Evolutionary conservation across 2,888 invertebrate genomes (phyloP), one percentile per base, ranked within the genome.

Genomic region (Acleris literana): DNA sequence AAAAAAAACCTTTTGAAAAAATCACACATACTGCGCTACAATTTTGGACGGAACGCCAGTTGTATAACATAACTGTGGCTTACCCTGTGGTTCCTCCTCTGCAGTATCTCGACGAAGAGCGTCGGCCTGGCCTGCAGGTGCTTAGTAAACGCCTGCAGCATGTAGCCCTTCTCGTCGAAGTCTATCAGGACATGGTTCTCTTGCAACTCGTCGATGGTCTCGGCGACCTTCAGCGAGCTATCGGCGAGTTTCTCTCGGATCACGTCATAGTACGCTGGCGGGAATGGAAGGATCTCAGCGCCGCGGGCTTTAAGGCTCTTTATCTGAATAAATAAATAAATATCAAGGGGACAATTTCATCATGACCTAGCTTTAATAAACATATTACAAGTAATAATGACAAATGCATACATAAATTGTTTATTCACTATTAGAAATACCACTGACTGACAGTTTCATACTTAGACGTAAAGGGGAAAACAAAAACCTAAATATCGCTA

Each of bases 61-160:
- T 25, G 6, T 25, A 6, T 7, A 6, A 7, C 1, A 25, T 6
- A 25, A 33, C 9, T 33, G n/a, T n/a, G n/a, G n/a, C 94, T 94
- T 87, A 97, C 97, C 83, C 95, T 95, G 82, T 98, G 98, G 88
- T 99, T 99, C 77, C 95, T 95, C 73, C 99, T 94, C 86, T 99
- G 99, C 77, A 99, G 97, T 22, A 99, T 96, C 92, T 99, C 99
- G 63, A 99, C 93, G 86, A 99, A 99, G 9, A 99, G 85, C 0
- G 99, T 99, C 0, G 99, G 99, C 70, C 99, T 93, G 72, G 98
- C 98, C 87, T 99, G 98, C 93, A 99, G 94, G 72, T 97, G 98
- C 86, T 97, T 98, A 0, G 97, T 97, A 81, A 99, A 99, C 52
- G 98, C 98, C 90, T 99, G 99, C 70, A 99, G 94, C 80, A 99